phyloP scores from a whole-genome alignment of 2,113 vertebrate genomes.

The Narcine bancroftii region DNA sequence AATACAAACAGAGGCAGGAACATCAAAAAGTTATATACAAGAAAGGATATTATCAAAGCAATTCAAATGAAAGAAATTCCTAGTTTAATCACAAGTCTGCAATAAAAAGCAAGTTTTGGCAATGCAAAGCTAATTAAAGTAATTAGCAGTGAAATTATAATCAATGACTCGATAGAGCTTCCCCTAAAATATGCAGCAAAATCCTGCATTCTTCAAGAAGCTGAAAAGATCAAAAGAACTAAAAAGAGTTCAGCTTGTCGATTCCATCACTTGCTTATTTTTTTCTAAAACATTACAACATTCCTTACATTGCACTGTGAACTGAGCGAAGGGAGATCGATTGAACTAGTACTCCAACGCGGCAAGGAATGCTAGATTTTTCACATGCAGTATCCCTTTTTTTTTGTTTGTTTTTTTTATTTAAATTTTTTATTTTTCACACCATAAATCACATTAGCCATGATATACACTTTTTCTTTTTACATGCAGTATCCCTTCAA shows the following conservation, averaged over 20 bases:
- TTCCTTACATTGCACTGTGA: not conserved
- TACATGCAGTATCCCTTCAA: too few relatives aligned
- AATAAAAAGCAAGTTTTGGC: not conserved
- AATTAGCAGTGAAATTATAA: not conserved
- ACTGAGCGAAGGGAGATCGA: not conserved
- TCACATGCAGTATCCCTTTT: not conserved
- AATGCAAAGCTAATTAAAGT: conserved; percentile 7
- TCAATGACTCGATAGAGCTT: not conserved
- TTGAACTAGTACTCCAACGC: not conserved
- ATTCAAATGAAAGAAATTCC: not conserved
- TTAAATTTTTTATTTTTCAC: too few relatives aligned
- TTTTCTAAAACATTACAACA: not conserved
- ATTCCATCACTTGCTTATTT: not conserved
- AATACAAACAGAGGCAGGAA: not conserved
- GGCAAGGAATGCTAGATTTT: too few relatives aligned
- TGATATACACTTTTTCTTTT: not conserved
- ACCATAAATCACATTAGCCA: too few relatives aligned
- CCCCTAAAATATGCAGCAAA: not conserved
- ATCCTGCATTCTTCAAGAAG: not conserved
- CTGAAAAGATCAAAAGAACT: not conserved
- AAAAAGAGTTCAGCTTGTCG: not conserved
- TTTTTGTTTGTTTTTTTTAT: too few relatives aligned
- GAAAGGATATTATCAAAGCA: not conserved
- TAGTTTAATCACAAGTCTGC: not conserved
- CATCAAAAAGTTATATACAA: not conserved